Percentiles rank a stretch among this genome's conserved stretches.
phyloP scores from a whole-genome alignment of 2,113 vertebrate genomes.

The Panthera uncia region DNA sequence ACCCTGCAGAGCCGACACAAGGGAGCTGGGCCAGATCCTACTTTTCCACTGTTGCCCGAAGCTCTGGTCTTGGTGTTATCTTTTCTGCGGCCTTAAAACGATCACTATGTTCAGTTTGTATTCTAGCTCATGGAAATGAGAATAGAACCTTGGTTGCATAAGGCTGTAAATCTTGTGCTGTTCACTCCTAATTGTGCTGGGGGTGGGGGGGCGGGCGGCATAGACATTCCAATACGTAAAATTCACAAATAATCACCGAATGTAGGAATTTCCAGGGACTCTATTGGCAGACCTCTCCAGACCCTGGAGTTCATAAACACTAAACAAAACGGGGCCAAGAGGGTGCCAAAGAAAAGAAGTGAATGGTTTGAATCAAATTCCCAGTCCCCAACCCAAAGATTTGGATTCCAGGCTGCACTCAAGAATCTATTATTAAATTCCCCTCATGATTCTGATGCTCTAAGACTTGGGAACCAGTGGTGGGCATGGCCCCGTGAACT shows the following conservation, averaged over 20 bases:
- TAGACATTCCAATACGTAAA: background rate
- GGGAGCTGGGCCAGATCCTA: background rate
- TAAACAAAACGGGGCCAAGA: background rate
- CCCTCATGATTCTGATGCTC: background rate
- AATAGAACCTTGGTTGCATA: background rate
- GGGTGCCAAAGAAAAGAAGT: background rate
- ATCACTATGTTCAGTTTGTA: background rate
- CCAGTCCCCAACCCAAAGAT: background rate
- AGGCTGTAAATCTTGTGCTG: background rate
- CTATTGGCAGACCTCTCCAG: background rate
- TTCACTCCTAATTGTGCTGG: background rate
- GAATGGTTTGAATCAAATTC: background rate
- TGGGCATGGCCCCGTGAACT: background rate
- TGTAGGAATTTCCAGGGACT: background rate
- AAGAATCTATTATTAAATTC: background rate
- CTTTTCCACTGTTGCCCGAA: background rate
- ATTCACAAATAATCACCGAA: background rate
- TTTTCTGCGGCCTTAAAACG: background rate
- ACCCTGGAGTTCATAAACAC: background rate
- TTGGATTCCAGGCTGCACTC: background rate
- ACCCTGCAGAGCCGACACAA: too few relatives aligned
- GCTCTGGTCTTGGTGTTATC: background rate
- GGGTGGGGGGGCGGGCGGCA: rapidly evolving
- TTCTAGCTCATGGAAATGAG: background rate
- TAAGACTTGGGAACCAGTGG: background rate